Evolutionary conservation across 2,797 vertebrate species (phyloP).

Genomic region (Leptodactylus fallax): DNA sequence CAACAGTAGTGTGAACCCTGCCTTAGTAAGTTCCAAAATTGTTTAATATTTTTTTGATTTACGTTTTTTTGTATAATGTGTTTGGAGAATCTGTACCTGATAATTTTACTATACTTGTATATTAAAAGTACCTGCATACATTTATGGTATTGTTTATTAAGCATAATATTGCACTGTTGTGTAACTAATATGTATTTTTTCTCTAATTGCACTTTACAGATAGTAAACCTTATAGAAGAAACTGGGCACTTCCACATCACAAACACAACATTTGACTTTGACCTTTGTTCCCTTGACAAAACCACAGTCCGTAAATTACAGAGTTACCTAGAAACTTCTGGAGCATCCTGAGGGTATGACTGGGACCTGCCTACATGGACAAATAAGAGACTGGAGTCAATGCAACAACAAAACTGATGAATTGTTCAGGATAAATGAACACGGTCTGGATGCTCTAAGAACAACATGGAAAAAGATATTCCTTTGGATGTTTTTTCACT

Average conservation of each 20-base stretch:
- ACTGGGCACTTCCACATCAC: conserved; percentile 99
- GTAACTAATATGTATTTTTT: not conserved
- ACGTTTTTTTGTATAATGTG: too few relatives aligned
- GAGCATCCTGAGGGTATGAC: conserved; percentile 85
- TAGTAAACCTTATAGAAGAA: conserved; percentile 98
- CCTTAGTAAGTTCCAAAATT: too few relatives aligned
- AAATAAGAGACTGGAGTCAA: conserved; percentile 65
- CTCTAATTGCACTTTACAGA: conserved; percentile 76
- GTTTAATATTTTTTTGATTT: too few relatives aligned
- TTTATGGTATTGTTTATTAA: not conserved
- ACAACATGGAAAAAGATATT: conserved; percentile 65
- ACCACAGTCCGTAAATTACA: conserved; percentile 97
- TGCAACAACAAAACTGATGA: conserved; percentile 70
- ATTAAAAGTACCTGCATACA: not conserved
- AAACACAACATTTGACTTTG: conserved; percentile 99
- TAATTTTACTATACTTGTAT: not conserved
- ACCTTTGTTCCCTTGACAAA: conserved; percentile 98
- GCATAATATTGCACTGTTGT: not conserved
- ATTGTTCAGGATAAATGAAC: conserved; percentile 76
- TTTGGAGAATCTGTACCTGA: not conserved
- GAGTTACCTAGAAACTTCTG: conserved; percentile 95
- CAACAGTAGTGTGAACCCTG: too few relatives aligned
- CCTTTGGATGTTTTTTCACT: conserved; percentile 70
- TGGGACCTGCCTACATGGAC: conserved; percentile 75
- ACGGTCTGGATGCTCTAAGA: conserved; percentile 64